phyloP scores from a whole-genome alignment of 2,797 vertebrate genomes.

The Falco peregrinus region DNA sequence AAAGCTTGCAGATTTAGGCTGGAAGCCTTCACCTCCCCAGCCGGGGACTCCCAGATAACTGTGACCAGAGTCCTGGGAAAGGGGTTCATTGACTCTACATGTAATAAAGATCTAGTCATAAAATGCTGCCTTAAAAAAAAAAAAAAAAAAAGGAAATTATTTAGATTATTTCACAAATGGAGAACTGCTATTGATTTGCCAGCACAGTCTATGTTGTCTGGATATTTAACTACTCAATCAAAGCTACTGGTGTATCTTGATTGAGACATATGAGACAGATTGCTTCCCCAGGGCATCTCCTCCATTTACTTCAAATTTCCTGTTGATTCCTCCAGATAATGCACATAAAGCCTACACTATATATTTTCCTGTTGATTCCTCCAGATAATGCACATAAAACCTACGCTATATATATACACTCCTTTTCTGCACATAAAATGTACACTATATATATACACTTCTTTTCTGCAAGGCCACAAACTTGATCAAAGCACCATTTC shows the following conservation, averaged over 20 bases:
- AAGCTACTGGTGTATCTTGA: background rate
- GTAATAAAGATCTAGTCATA: background rate
- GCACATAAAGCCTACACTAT: background rate
- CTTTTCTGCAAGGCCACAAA: background rate
- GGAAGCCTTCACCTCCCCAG: background rate
- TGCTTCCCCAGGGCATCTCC: background rate
- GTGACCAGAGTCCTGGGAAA: background rate
- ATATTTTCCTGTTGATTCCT: background rate
- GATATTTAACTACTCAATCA: background rate
- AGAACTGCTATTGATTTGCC: background rate
- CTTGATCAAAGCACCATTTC: background rate
- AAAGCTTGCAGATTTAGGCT: background rate
- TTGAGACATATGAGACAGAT: background rate
- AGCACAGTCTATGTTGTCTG: background rate
- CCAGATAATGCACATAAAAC: background rate
- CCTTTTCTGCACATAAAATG: background rate
- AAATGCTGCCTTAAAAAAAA: background rate
- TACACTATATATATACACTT: background rate
- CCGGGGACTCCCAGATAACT: background rate
- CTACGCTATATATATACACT: background rate
- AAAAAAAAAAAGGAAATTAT: background rate
- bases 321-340: background rate
- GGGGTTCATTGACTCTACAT: background rate
- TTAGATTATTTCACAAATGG: background rate
- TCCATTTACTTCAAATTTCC: background rate